Percentiles rank a stretch among this genome's conserved stretches.
phyloP scores from a whole-genome alignment of 1,140 invertebrate species.

The Helicoverpa zea region DNA sequence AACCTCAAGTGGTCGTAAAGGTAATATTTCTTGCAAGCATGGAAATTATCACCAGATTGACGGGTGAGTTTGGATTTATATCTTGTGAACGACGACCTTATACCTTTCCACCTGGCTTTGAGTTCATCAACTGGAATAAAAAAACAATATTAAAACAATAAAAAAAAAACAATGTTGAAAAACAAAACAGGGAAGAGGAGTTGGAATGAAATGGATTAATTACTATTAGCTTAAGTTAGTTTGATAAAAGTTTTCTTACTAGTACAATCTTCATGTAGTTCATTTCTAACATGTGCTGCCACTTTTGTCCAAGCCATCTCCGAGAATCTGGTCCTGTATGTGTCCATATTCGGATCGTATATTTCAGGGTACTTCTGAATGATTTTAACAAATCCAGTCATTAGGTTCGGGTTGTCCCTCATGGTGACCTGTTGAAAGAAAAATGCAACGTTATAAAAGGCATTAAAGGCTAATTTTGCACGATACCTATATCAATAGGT shows the following conservation, averaged over 20 bases:
- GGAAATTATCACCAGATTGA: not conserved
- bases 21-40: conserved; percentile 60
- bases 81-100: conserved; percentile 62
- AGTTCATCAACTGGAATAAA: conserved; percentile 62
- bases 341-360: conserved; percentile 53
- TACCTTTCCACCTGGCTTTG: conserved; percentile 64
- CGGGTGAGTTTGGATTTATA: conserved; percentile 58
- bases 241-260: conserved; percentile 21
- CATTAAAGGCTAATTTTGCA: no score
- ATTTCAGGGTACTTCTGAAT: conserved; percentile 59
- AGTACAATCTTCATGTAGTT: conserved; percentile 57
- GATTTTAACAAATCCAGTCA: conserved; percentile 58
- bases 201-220: not conserved
- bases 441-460: no score
- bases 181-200: not conserved
- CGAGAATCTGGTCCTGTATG: conserved; percentile 46
- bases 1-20: conserved; percentile 58
- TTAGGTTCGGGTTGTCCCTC: conserved; percentile 51
- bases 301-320: conserved; percentile 57
- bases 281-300: conserved; percentile 51
- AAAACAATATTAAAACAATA: not conserved
- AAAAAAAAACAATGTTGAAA: no score
- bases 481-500: no score
- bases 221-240: not conserved
- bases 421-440: conserved; percentile 36